A percentile compares a stretch with the other conserved stretches of the same genome.
phyloP scores from a whole-genome alignment of 2,113 vertebrate genomes.

The Carettochelys insculpta region DNA sequence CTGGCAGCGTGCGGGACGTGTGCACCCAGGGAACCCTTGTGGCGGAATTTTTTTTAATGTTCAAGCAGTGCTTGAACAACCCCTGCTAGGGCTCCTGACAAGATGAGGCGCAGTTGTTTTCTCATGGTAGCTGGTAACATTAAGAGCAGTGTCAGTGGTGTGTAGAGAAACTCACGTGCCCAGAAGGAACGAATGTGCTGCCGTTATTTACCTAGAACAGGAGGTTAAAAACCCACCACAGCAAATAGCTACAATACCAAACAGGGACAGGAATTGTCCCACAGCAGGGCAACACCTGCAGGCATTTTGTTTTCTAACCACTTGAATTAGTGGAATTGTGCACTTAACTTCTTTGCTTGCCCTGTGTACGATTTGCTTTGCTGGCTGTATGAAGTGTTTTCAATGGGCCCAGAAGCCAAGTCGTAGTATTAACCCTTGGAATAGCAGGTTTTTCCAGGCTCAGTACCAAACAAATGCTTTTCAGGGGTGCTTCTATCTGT shows the following conservation, averaged over 20 bases:
- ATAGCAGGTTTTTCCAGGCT: not conserved
- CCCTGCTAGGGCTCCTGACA: not conserved
- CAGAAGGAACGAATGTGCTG: not conserved
- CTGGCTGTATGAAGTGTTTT: not conserved
- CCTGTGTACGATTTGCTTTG: not conserved
- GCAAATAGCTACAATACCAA: not conserved
- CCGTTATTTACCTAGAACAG: not conserved
- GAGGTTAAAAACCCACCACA: not conserved
- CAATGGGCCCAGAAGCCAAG: not conserved
- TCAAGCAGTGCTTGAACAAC: not conserved
- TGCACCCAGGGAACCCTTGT: not conserved
- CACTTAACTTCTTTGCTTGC: not conserved
- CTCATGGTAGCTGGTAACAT: not conserved
- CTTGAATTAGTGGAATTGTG: not conserved
- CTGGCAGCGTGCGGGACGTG: not conserved
- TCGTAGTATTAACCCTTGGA: not conserved
- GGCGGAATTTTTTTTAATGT: not conserved
- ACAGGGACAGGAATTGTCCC: not conserved
- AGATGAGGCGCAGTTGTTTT: not conserved
- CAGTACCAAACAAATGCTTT: not conserved
- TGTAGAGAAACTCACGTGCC: not conserved
- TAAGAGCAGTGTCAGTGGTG: not conserved
- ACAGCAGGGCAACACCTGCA: not conserved
- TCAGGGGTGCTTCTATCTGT: accelerated
- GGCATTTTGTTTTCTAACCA: not conserved